Conservation (phyloP, 2,113 vertebrate species). For the Peromyscus leucopus region DNA sequence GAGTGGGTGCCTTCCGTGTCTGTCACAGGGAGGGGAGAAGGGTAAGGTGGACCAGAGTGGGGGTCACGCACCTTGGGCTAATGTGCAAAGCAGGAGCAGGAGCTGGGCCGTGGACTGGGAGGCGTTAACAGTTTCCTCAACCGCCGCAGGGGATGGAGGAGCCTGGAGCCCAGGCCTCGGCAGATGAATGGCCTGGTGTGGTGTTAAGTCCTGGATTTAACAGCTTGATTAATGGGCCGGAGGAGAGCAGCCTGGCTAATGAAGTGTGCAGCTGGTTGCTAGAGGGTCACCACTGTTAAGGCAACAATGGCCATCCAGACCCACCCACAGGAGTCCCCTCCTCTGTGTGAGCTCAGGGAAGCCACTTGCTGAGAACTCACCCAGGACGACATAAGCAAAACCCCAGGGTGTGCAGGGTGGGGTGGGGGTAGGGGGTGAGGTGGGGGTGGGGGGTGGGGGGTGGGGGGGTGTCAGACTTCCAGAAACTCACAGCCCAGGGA, state of each 20-base stretch:
- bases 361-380: accelerated
- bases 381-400: accelerated
- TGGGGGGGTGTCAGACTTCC: background rate
- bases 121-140: conserved; percentile 63
- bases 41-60: background rate
- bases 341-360: accelerated
- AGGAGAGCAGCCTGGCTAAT: conserved; percentile 7
- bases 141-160: background rate
- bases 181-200: conserved; percentile 8
- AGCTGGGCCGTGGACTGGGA: accelerated
- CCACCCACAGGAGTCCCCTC: accelerated
- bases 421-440: too few species aligned
- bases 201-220: conserved; percentile 76
- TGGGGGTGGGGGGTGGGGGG: too few species aligned
- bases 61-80: background rate
- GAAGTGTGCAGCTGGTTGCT: conserved; percentile 53
- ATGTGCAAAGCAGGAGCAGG: conserved; percentile 17
- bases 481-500: accelerated
- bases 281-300: accelerated
- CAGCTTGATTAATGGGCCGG: conserved; percentile 61
- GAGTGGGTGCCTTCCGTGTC: accelerated
- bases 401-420: accelerated
- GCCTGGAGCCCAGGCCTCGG: background rate
- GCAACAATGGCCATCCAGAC: background rate
- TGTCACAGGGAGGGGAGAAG: accelerated